Evolutionary conservation across 2,888 invertebrate genomes (phyloP).

Genomic region (Muschampia plurimacula): DNA sequence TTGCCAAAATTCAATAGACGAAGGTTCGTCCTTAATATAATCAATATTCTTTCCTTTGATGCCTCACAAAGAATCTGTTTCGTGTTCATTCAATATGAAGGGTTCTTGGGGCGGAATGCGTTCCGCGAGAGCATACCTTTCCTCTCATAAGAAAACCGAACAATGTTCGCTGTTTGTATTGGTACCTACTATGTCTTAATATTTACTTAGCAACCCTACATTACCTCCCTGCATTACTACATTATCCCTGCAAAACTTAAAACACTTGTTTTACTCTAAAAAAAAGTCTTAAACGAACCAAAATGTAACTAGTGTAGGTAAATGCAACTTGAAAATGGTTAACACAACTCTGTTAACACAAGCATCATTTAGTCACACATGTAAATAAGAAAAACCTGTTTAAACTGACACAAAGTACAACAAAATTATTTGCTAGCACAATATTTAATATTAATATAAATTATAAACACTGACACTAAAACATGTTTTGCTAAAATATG

Average conservation of each 20-base stretch:
- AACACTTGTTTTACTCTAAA: too few species aligned
- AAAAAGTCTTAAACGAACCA: too few species aligned
- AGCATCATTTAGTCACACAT: not conserved
- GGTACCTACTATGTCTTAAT: not conserved
- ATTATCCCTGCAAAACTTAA: too few species aligned
- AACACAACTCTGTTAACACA: not conserved
- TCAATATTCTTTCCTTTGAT: too few species aligned
- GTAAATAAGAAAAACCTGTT: not conserved
- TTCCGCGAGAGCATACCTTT: slow-evolving; percentile 6
- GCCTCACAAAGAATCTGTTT: slow-evolving; percentile 27
- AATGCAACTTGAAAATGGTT: too few species aligned
- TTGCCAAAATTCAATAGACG: slow-evolving; percentile 31
- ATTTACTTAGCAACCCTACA: not conserved
- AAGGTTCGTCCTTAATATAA: slow-evolving; percentile 17
- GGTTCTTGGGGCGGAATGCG: slow-evolving; percentile 10
- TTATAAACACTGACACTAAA: slow-evolving; percentile 21
- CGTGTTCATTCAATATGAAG: slow-evolving; percentile 22
- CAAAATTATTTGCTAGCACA: slow-evolving; percentile 22
- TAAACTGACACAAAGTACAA: slow-evolving; percentile 14
- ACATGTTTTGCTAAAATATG: slow-evolving; percentile 17
- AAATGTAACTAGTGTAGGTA: too few species aligned
- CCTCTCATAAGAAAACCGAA: slow-evolving; percentile 9
- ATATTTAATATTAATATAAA: slow-evolving; percentile 28
- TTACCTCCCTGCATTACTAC: too few species aligned
- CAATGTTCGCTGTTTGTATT: slow-evolving; percentile 6